phyloP scores from a whole-genome alignment of 2,888 invertebrate species.

The Drosophila incognita region DNA sequence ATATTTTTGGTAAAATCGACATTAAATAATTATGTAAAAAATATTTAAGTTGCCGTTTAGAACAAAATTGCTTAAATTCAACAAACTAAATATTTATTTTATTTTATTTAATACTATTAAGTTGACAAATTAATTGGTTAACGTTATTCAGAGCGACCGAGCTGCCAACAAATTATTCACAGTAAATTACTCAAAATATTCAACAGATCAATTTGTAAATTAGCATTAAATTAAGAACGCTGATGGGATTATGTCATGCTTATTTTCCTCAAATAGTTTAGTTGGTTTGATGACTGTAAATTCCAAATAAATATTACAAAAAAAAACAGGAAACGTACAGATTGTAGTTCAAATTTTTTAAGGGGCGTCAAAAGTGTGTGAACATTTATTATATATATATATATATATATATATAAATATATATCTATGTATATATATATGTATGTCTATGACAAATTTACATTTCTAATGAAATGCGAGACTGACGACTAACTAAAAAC shows the following conservation, averaged over 20 bases:
- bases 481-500: not conserved
- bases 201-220: too few relatives aligned
- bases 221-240: not conserved
- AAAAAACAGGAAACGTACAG: not conserved
- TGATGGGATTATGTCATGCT: not conserved
- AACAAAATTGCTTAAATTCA: too few relatives aligned
- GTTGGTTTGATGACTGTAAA: not conserved
- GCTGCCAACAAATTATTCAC: not conserved
- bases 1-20: too few relatives aligned
- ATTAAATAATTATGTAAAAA: too few relatives aligned
- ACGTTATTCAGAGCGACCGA: too few relatives aligned
- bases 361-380: slow-evolving; percentile 42
- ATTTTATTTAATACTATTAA: too few relatives aligned
- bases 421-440: not conserved
- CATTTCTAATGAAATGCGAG: slow-evolving; percentile 7
- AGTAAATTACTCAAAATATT: not conserved
- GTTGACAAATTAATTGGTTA: too few relatives aligned
- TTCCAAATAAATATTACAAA: slow-evolving; percentile 1
- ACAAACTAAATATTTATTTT: too few relatives aligned
- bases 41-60: too few relatives aligned
- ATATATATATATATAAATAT: not conserved
- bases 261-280: not conserved
- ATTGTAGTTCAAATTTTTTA: slow-evolving; percentile 35
- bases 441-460: slow-evolving; percentile 17
- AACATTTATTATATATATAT: not conserved